Evolutionary conservation across 1,140 invertebrate species (phyloP).

Genomic region (Luehdorfia chinensis): DNA sequence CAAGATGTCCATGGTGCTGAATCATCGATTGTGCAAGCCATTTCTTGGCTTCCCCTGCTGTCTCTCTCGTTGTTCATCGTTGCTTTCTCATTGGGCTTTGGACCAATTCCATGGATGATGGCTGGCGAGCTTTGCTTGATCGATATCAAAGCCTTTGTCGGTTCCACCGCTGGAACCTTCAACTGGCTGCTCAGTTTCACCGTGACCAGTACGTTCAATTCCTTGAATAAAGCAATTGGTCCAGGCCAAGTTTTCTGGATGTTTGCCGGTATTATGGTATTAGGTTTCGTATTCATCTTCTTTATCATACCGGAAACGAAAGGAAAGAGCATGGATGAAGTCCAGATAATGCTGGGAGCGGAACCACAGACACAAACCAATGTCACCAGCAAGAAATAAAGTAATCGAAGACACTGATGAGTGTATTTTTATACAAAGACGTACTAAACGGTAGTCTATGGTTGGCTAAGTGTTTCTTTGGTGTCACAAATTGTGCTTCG

Average conservation of each 20-base stretch:
- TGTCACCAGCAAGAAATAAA: constrained; percentile 54
- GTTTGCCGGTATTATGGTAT: constrained; percentile 83
- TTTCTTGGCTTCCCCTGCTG: constrained; percentile 85
- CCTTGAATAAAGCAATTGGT: constrained; percentile 79
- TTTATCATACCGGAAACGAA: constrained; percentile 93
- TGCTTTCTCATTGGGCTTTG: constrained; percentile 87
- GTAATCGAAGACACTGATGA: constrained; percentile 50
- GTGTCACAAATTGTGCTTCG: constrained; percentile 27
- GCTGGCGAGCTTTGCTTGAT: constrained; percentile 85
- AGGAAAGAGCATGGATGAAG: constrained; percentile 91
- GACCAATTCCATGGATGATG: constrained; percentile 89
- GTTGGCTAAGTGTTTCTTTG: constrained; percentile 27
- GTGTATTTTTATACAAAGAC: constrained; percentile 51
- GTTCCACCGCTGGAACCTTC: constrained; percentile 83
- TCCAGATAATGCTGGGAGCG: constrained; percentile 80
- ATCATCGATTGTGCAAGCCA: constrained; percentile 66
- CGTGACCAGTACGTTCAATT: constrained; percentile 87
- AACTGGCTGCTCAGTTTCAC: constrained; percentile 90
- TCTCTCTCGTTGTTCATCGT: constrained; percentile 86
- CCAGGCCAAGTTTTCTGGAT: constrained; percentile 86
- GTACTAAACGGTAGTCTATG: constrained; percentile 33
- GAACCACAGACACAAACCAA: constrained; percentile 36
- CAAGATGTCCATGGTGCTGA: constrained; percentile 66
- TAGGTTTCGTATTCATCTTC: constrained; percentile 86
- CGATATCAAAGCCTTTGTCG: constrained; percentile 86